Evolutionary conservation across 2,797 vertebrate species (phyloP).

Genomic region (Lutjanus argentimaculatus): DNA sequence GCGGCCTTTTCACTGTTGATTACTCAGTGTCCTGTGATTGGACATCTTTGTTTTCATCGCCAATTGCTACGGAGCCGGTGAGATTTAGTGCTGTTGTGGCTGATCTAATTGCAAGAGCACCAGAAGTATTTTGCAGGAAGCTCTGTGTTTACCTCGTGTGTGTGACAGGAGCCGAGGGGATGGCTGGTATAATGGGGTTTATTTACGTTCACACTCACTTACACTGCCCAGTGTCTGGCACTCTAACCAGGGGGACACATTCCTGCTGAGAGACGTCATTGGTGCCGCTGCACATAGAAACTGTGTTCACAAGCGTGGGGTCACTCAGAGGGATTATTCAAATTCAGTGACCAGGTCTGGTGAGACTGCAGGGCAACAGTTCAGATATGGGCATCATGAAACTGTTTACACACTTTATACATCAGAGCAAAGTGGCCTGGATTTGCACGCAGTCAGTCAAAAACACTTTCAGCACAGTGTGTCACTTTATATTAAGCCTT

Average conservation of each 20-base stretch:
- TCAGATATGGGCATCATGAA: conserved; percentile 47
- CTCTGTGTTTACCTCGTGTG: conserved; percentile 94
- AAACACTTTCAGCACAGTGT: neutral
- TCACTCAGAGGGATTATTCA: conserved; percentile 75
- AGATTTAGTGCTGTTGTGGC: conserved; percentile 87
- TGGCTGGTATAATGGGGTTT: conserved; percentile 96
- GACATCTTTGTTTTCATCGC: conserved; percentile 85
- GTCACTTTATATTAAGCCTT: conserved; percentile 32
- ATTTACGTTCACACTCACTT: conserved; percentile 96
- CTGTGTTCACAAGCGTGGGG: conserved; percentile 71
- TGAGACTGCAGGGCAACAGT: conserved; percentile 51
- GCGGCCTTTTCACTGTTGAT: conserved; percentile 69
- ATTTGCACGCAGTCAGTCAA: conserved; percentile 23
- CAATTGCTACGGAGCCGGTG: conserved; percentile 77
- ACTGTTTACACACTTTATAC: conserved; percentile 48
- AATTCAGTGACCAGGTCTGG: conserved; percentile 54
- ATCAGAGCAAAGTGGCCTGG: conserved; percentile 10
- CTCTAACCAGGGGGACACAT: conserved; percentile 91
- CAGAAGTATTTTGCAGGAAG: conserved; percentile 93
- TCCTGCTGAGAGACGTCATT: conserved; percentile 91
- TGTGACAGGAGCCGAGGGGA: conserved; percentile 94
- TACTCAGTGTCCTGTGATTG: conserved; percentile 31
- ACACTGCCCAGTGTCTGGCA: conserved; percentile 93
- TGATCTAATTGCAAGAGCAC: conserved; percentile 89
- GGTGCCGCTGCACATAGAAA: conserved; percentile 73